Base-by-base conservation (phyloP, 2,797 vertebrate genomes). In the Lepus townsendii region DNA sequence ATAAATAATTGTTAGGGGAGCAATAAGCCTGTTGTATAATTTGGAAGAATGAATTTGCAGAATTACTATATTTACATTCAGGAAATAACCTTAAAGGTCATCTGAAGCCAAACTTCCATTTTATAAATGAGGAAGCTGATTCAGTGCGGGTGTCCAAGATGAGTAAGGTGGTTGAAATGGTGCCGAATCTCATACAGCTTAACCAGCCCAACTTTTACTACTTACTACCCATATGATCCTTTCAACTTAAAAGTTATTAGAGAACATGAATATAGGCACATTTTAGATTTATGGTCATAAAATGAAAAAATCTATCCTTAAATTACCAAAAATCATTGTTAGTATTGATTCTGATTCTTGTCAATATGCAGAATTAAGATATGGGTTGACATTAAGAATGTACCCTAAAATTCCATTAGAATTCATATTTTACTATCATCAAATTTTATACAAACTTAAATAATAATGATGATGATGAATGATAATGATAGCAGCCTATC, bases 21-120 rank as follows among this genome's bases (percentile, higher is more conserved):
- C 78, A 85, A 60, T 69, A 47, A 88, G 35, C 73, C 3, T 82
- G 80, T 63, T 14, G 77, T 83, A 22, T 5, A 62, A 92, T 66
- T 52, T 72, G 22, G 65, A 93, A 77, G 50, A 76, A 89, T 35
- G 80, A 35, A 19, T 89, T 93, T 20, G 1, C 24, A 83, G 68
- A 86, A 83, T 89, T 91, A 63, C 47, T 75, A 69, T n/a, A 78
- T 83, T 47, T 83, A 52, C 63, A 16, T 83, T 68, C 57, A 75
- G 5, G 19, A 86, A 84, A 93, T 57, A 94, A 83, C 30, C 5
- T 52, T 54, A 47, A 79, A 77, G 35, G 27, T 50, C 10, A 88
- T 79, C 27, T 60, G 84, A 91, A 92, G 4, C 13, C 13, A 83
- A 76, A 4, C 24, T 88, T 90, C 30, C 26, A 78, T 90, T 78